phyloP scores from a whole-genome alignment of 2,797 vertebrate species.

The Ctenochaetus hawaiiensis region DNA sequence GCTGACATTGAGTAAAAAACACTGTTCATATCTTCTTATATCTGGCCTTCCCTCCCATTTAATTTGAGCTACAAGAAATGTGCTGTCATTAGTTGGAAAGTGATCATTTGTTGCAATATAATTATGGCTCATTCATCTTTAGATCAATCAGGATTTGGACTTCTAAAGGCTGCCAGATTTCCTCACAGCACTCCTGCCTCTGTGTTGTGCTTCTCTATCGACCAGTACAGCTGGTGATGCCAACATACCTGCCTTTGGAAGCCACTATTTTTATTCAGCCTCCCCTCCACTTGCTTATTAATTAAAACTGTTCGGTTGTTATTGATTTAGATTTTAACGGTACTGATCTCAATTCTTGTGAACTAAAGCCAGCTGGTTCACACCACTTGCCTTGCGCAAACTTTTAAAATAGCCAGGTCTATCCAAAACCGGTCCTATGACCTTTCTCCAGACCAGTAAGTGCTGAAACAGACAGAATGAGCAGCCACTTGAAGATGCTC shows the following conservation, averaged over 20 bases:
- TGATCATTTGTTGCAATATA: constrained; percentile 32
- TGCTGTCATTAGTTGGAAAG: constrained; percentile 23
- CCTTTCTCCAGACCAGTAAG: constrained; percentile 50
- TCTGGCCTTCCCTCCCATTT: constrained; percentile 21
- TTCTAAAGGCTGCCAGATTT: constrained; percentile 41
- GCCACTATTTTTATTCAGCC: constrained; percentile 26
- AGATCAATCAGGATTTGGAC: constrained; percentile 39
- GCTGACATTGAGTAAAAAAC: not conserved
- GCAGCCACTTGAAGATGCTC: constrained; percentile 51
- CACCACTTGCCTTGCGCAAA: constrained; percentile 42
- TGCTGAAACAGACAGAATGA: constrained; percentile 46
- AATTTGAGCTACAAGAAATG: constrained; percentile 5
- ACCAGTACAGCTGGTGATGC: constrained; percentile 23
- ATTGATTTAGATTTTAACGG: constrained; percentile 43
- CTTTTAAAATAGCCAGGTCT: constrained; percentile 36
- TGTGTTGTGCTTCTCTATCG: constrained; percentile 22
- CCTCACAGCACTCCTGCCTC: not conserved
- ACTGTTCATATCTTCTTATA: not conserved
- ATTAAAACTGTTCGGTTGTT: constrained; percentile 39
- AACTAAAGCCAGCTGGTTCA: constrained; percentile 49
- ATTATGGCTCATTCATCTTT: constrained; percentile 28
- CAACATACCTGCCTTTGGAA: constrained; percentile 18
- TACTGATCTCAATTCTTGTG: constrained; percentile 42
- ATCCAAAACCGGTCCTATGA: constrained; percentile 37
- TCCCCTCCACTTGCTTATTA: constrained; percentile 37